Evolutionary conservation across 1,140 invertebrate species (phyloP).

Genomic region (Tetragnatha versicolor): DNA sequence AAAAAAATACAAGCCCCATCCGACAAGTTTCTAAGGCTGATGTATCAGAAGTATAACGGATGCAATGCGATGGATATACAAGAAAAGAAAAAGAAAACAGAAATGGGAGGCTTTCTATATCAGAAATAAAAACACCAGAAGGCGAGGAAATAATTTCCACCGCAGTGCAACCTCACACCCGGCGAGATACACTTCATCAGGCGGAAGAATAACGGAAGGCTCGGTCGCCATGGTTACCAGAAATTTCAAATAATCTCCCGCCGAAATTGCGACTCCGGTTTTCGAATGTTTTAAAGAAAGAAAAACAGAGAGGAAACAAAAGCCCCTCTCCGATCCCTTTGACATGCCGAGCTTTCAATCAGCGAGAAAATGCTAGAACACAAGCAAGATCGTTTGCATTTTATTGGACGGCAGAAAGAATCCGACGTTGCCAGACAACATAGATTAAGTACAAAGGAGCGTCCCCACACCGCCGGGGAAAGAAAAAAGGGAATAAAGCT

Average conservation of each 20-base stretch:
- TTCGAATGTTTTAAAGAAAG: background rate
- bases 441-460: constrained; percentile 28
- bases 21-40: no score
- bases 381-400: constrained; percentile 39
- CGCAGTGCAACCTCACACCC: no score
- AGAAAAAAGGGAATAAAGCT: background rate
- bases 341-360: constrained; percentile 1
- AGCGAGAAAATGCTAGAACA: background rate
- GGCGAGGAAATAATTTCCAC: no score
- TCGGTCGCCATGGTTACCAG: constrained; percentile 4
- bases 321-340: background rate
- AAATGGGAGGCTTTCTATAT: no score
- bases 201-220: background rate
- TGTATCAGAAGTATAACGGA: no score
- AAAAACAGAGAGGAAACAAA: background rate
- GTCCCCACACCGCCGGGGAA: background rate
- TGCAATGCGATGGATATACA: no score
- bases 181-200: background rate
- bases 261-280: background rate
- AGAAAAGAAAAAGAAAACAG: no score
- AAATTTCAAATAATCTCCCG: constrained; percentile 23
- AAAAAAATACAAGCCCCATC: no score
- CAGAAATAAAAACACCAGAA: no score
- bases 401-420: constrained; percentile 24
- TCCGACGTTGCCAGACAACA: constrained; percentile 15